phyloP scores from a whole-genome alignment of 23 tunicate genomes.

The Aplidium turbinatum region DNA sequence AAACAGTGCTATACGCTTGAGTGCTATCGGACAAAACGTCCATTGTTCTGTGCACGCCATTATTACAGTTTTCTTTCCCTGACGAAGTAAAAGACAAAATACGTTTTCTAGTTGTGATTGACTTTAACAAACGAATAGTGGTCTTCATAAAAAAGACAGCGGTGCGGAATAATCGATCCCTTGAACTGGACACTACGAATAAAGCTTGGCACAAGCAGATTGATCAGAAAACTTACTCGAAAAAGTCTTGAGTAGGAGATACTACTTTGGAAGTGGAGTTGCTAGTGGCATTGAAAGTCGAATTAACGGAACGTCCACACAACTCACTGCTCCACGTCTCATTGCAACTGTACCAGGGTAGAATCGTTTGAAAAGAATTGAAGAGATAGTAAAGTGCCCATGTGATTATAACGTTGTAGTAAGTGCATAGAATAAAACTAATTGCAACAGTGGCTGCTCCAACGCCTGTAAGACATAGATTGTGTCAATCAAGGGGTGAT shows the following conservation, averaged over 20 bases:
- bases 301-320: conserved; percentile 19
- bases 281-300: background rate
- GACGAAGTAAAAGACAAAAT: too few relatives aligned
- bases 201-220: background rate
- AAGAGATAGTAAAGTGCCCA: conserved; percentile 88
- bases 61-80: too few relatives aligned
- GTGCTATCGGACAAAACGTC: too few relatives aligned
- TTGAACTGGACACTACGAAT: background rate
- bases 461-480: conserved; percentile 66
- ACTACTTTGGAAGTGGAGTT: background rate
- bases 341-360: conserved; percentile 87
- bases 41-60: too few relatives aligned
- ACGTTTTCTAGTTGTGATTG: too few relatives aligned
- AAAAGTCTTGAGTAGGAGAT: conserved; percentile 66
- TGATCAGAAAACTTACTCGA: conserved; percentile 39
- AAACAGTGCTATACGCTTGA: too few relatives aligned
- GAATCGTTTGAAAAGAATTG: conserved; percentile 55
- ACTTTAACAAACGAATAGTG: too few relatives aligned
- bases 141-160: too few relatives aligned
- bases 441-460: conserved; percentile 83
- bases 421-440: conserved; percentile 72
- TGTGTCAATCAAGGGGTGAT: too few relatives aligned
- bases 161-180: too few relatives aligned
- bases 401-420: conserved; percentile 87
- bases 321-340: conserved; percentile 64